Conservation (phyloP, 1,140 invertebrate species). For the Drosophila lacertosa region DNA sequence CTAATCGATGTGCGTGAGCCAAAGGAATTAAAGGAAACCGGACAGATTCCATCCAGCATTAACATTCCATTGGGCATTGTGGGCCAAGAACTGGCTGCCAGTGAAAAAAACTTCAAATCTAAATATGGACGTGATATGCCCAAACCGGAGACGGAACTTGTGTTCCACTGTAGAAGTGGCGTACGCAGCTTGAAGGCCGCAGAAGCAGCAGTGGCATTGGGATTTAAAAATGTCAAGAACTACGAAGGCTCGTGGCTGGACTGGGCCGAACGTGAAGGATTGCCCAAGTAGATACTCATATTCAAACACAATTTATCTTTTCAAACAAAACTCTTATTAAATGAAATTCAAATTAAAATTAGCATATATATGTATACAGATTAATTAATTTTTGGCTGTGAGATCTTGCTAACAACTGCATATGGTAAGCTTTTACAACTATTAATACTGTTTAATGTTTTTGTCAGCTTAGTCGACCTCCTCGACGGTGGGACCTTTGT, state of each 20-base stretch:
- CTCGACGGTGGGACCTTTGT: conserved; percentile 88
- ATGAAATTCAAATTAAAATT: conserved; percentile 24
- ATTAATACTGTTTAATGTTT: not conserved
- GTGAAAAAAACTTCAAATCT: conserved; percentile 82
- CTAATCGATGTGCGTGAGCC: conserved; percentile 89
- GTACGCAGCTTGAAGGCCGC: conserved; percentile 86
- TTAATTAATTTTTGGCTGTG: conserved; percentile 10
- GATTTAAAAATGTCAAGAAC: conserved; percentile 85
- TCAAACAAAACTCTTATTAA: conserved; percentile 34
- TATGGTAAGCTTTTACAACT: not conserved
- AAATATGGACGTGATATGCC: conserved; percentile 86
- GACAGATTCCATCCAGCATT: conserved; percentile 88
- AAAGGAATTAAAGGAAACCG: conserved; percentile 87
- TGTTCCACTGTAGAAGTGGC: conserved; percentile 87
- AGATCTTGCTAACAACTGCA: not conserved
- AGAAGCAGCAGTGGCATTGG: conserved; percentile 85
- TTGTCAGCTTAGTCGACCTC: conserved; percentile 88
- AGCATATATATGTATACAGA: conserved; percentile 3
- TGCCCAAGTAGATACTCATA: conserved; percentile 67
- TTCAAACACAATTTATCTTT: not conserved
- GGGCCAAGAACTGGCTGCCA: conserved; percentile 61
- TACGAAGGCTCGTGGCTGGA: conserved; percentile 83
- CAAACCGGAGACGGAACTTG: conserved; percentile 85
- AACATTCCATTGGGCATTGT: conserved; percentile 88
- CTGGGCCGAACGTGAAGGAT: conserved; percentile 85